Evolutionary conservation across 2,888 invertebrate genomes (phyloP), one percentile per base, ranked within the genome.

Genomic region (Diachrysia chrysitis): DNA sequence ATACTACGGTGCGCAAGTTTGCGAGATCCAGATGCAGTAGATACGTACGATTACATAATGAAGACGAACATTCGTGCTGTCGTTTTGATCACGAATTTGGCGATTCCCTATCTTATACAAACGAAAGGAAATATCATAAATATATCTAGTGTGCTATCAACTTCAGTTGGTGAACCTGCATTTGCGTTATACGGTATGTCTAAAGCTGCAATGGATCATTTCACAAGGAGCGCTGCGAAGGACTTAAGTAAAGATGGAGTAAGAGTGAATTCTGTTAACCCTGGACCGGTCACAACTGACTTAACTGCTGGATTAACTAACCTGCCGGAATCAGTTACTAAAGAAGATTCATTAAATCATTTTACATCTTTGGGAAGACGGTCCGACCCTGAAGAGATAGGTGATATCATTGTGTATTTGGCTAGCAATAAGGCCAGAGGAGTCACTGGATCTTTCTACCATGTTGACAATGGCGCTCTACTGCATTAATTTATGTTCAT

Each of bases 231-330:
- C 4, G 73, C 74, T 10, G 90, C 89, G 1, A 88, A 98, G 55
- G 99, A 98, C 83, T 89, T 98, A 46, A 97, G 97, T 23, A 73
- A 95, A 0, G 96, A 96, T 84, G 96, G 97, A 69, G 97, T 98
- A 0, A 95, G 98, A 58, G 98, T 98, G 0, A 89, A 89, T 55
- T 66, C 77, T 1, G 69, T 89, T 0, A 87, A 84, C 46, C 89
- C 89, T 23, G 89, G 88, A 1, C 85, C 84, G 0, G 86, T 87
- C 0, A 63, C 53, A 4, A 88, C 99, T 4, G 80, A 87, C 2
- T n/a, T 42, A 97, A 71, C 92, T 95, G 96, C 73, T 0, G 65
- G 66, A 0, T 66, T 67, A 59, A 25, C 72, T 12, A 73, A 72
- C 1, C 5, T 58, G n/a, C 25, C 21, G 17, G 54, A 35, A 63